Evolutionary conservation across 2,888 invertebrate species (phyloP), one percentile per base, ranked within the genome.

Genomic region (Chironomus tentans): DNA sequence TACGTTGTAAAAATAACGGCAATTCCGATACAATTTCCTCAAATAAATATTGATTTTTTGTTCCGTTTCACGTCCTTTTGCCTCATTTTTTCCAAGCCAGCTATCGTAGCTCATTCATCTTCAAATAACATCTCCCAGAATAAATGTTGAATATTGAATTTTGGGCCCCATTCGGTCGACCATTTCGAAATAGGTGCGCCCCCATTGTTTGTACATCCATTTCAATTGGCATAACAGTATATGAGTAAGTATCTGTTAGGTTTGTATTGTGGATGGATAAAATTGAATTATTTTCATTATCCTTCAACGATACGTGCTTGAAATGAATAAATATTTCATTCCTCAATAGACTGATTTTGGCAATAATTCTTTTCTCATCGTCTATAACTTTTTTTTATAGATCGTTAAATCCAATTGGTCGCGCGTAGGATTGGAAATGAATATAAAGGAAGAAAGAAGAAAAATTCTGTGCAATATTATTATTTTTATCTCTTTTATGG

Each of bases 281-380:
- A 72, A 72, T 72, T 72, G 72, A 72, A 72, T 72, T 72, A 72
- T 72, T 72, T 72, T 72, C 72, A 72, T 72, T 72, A 72, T 72
- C 72, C 72, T 72, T 24, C 46, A 72, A 72, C 61, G 72, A 72
- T 72, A 72, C 72, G 72, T 72, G 72, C 61, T 61, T 18, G 72
- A 56, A 72, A 72, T 72, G 18, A 61, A 72, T 72, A 61, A 61
- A 72, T 72, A 62, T 62, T 72, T 72, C 13, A 28, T 61, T 72
- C 62, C 38, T 72, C 62, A 38, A 62, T 72, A 38, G 72, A 62
- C 72, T 72, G 72, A 72, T 72, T 72, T 72, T 21, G 61, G 10
- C 38, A 65, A 62, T 72, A 61, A 62, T 62, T 62, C 15, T 56
- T 71, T 50, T 72, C 72, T 70, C 22, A 4, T 18, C 18, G 10